phyloP scores from a whole-genome alignment of 2,888 invertebrate genomes.

The Rhamnusium bicolor region DNA sequence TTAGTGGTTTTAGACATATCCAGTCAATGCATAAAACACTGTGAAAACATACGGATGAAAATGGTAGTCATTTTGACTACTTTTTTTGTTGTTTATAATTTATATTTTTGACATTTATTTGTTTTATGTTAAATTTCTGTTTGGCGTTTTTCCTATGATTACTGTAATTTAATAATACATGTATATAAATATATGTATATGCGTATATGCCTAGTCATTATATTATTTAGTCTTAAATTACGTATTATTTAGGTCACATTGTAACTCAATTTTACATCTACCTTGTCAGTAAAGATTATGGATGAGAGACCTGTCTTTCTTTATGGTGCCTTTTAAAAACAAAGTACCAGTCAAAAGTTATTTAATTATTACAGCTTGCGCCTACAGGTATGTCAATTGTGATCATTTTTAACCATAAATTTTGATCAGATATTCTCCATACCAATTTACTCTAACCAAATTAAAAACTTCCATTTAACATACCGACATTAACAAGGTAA shows the following conservation, averaged over 20 bases:
- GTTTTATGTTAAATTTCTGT: too few species aligned
- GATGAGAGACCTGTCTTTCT: slow-evolving; percentile 28
- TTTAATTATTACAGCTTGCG: slow-evolving; percentile 37
- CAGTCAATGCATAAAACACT: too few species aligned
- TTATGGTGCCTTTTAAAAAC: slow-evolving; percentile 26
- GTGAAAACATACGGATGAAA: too few species aligned
- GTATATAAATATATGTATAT: too few species aligned
- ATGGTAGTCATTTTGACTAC: too few species aligned
- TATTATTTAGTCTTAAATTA: too few species aligned
- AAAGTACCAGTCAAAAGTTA: slow-evolving; percentile 24
- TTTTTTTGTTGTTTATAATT: too few species aligned
- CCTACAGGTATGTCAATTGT: slow-evolving; percentile 43
- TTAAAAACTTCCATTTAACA: slow-evolving; percentile 44
- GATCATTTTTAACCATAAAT: slow-evolving; percentile 43
- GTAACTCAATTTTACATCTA: slow-evolving; percentile 26
- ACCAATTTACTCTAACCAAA: slow-evolving; percentile 47
- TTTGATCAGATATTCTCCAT: slow-evolving; percentile 40
- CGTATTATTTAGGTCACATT: slow-evolving; percentile 21
- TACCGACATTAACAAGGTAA: slow-evolving; percentile 31
- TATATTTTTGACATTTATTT: too few species aligned
- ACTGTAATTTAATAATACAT: too few species aligned
- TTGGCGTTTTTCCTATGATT: too few species aligned
- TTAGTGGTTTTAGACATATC: too few species aligned
- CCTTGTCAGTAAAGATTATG: slow-evolving; percentile 38
- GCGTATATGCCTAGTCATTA: too few species aligned